A percentile compares a stretch with the other conserved stretches of the same genome.
Evolutionary conservation across 2,797 vertebrate species (phyloP).

Genomic region (Rhodeus uyekii): DNA sequence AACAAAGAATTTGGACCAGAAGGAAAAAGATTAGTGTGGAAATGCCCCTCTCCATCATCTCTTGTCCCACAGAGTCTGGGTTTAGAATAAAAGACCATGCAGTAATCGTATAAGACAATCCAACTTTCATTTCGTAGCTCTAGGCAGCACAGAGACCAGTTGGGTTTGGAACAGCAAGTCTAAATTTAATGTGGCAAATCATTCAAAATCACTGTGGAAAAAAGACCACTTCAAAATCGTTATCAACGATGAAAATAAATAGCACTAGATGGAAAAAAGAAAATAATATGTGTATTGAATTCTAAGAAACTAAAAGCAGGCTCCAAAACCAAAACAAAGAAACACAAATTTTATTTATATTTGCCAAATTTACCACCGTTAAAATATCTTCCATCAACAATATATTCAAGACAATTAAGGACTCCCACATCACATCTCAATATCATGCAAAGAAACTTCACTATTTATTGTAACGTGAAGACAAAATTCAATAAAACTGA

Average conservation of each 20-base stretch:
- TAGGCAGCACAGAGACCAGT: background rate
- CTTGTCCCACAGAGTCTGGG: constrained; percentile 11
- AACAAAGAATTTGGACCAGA: constrained; percentile 34
- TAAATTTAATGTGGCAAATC: background rate
- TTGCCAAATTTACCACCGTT: background rate
- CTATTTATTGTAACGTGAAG: background rate
- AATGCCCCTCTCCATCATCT: constrained; percentile 13
- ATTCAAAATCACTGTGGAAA: background rate
- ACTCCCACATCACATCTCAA: background rate
- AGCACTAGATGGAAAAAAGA: background rate
- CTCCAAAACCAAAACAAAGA: background rate
- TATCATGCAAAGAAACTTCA: background rate
- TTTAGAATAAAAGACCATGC: constrained; percentile 8
- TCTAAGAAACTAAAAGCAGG: background rate
- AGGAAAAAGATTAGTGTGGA: constrained; percentile 29
- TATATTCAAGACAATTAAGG: background rate
- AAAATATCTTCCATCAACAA: background rate
- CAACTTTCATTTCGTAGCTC: constrained; percentile 16
- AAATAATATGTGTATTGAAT: background rate
- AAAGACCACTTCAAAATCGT: background rate
- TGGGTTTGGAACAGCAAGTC: background rate
- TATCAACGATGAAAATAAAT: background rate
- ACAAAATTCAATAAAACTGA: background rate
- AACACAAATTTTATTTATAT: background rate
- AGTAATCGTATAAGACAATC: background rate